Evolutionary conservation across 2,113 vertebrate species (phyloP).

Genomic region (Coptodon rendalli): DNA sequence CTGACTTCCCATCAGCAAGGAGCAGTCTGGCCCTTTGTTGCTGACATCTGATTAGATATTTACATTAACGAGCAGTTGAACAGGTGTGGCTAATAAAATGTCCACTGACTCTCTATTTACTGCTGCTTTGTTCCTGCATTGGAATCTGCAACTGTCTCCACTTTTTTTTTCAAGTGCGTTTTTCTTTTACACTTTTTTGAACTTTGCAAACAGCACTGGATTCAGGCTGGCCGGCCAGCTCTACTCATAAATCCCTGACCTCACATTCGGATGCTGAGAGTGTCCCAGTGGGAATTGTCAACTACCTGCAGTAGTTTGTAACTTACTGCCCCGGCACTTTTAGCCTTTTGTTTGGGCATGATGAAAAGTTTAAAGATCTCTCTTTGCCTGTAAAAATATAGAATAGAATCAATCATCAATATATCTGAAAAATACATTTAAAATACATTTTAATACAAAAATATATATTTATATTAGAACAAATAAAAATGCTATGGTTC

Average conservation of each 20-base stretch:
- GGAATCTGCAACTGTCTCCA: not conserved
- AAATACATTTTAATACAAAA: not conserved
- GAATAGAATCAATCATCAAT: not conserved
- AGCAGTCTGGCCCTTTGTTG: not conserved
- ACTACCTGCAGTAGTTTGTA: not conserved
- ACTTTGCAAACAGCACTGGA: not conserved
- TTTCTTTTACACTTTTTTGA: not conserved
- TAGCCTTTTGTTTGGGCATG: not conserved
- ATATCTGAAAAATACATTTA: not conserved
- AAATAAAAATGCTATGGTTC: not conserved
- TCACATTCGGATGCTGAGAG: not conserved
- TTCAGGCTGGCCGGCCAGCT: not conserved
- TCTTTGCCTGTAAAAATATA: not conserved
- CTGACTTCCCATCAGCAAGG: not conserved
- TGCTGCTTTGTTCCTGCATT: not conserved
- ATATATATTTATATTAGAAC: not conserved
- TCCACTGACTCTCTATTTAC: not conserved
- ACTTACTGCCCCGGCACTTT: not conserved
- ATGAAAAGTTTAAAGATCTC: not conserved
- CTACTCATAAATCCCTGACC: not conserved
- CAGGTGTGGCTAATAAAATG: not conserved
- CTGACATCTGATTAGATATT: not conserved
- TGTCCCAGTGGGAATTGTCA: not conserved
- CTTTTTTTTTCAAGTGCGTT: fast-evolving
- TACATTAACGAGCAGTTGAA: fast-evolving